These are phyloP conservation scores for Eidolon dupreanum DNA, from an alignment of 2,797 vertebrate genomes.

Conservation along the genomic window DNA sequence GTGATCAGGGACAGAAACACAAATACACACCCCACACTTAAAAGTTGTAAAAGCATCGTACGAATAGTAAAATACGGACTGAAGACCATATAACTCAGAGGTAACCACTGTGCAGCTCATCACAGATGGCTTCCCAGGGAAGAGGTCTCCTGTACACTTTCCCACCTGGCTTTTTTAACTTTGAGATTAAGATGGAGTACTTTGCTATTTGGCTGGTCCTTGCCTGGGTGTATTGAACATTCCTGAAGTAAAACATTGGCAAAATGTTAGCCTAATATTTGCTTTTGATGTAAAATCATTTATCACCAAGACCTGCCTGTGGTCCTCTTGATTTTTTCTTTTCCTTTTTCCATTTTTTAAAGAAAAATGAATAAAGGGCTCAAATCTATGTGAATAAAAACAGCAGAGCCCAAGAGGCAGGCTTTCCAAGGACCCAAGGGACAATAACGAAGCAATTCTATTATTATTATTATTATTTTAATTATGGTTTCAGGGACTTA, in stretches of 20 bases:
- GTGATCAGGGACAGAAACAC: not conserved
- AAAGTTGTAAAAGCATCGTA: not conserved
- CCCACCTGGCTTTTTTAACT: not conserved
- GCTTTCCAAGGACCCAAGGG: not conserved
- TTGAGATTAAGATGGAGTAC: not conserved
- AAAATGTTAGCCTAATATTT: slow-evolving; percentile 20
- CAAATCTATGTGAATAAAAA: not conserved
- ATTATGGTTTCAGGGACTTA: slow-evolving; percentile 23
- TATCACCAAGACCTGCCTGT: not conserved
- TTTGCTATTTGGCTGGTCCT: slow-evolving; percentile 57
- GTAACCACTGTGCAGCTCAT: not conserved
- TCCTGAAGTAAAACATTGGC: slow-evolving; percentile 29
- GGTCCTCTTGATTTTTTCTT: not conserved
- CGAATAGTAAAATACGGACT: not conserved
- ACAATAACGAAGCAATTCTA: not conserved
- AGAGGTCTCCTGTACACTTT: not conserved
- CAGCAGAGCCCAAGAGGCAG: not conserved
- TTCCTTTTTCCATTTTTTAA: not conserved
- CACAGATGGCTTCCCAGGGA: not conserved
- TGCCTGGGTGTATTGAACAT: not conserved
- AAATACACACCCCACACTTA: not conserved
- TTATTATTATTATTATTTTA: not conserved
- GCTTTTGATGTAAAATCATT: slow-evolving; percentile 56
- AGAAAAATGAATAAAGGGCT: not conserved
- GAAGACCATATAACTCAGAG: not conserved